Evolutionary conservation across 2,797 vertebrate genomes (phyloP).

Genomic region (Paramormyrops hopkinsi): DNA sequence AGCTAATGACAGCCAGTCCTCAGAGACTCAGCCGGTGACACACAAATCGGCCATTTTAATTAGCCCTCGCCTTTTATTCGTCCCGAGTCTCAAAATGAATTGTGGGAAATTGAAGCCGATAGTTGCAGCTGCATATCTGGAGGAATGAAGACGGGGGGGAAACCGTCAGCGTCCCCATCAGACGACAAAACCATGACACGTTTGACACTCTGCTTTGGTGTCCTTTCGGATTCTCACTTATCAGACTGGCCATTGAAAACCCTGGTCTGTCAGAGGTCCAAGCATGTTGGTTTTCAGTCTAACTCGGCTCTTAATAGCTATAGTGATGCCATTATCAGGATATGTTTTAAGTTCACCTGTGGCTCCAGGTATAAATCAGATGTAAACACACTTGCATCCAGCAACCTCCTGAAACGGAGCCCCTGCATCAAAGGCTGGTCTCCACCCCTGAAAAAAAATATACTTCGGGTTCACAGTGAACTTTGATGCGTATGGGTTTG

Average conservation of each 20-base stretch:
- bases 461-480: neutral
- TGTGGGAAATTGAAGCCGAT: neutral
- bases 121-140: neutral
- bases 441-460: neutral
- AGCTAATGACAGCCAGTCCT: neutral
- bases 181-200: neutral
- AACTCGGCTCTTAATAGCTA: neutral
- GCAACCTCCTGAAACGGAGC: neutral
- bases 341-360: neutral
- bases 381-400: neutral
- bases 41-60: neutral
- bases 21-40: neutral
- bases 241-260: neutral
- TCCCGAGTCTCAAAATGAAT: neutral
- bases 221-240: neutral
- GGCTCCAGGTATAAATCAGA: neutral
- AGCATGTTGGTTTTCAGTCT: neutral
- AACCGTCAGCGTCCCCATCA: neutral
- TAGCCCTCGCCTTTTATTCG: neutral
- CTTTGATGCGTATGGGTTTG: neutral
- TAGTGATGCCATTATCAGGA: neutral
- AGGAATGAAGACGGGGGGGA: neutral
- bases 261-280: neutral
- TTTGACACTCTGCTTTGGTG: neutral
- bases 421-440: neutral